Conservation (phyloP, 1,140 invertebrate genomes). For the Pachyrhynchus sulphureomaculatus region DNA sequence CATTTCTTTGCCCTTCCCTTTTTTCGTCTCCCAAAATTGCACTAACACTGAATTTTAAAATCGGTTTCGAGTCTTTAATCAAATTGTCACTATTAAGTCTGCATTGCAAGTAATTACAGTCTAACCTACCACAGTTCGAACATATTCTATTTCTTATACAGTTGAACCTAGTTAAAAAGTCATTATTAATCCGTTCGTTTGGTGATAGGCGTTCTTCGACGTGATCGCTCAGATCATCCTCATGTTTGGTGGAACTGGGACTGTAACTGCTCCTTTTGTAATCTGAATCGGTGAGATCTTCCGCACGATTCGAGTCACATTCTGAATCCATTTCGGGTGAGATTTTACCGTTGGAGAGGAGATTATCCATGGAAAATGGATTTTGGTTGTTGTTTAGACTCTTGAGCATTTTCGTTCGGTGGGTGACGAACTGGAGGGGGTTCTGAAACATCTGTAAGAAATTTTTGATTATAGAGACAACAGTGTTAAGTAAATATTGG, state of each 20-base stretch:
- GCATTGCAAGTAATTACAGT: conserved; percentile 50
- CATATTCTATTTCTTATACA: conserved; percentile 46
- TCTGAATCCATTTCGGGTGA: conserved; percentile 43
- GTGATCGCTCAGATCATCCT: conserved; percentile 35
- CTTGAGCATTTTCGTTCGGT: conserved; percentile 47
- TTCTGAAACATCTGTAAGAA: conserved; percentile 43
- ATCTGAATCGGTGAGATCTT: conserved; percentile 21
- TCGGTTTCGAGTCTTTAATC: conserved; percentile 63
- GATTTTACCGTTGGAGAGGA: conserved; percentile 44
- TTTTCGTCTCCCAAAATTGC: conserved; percentile 73
- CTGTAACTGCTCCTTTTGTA: conserved; percentile 17
- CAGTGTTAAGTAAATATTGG: neutral
- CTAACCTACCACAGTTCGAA: conserved; percentile 49
- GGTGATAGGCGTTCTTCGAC: conserved; percentile 37
- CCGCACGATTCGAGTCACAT: conserved; percentile 22
- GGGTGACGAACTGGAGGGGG: conserved; percentile 39
- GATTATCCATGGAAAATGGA: conserved; percentile 50
- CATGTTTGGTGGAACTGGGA: conserved; percentile 14
- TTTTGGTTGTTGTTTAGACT: conserved; percentile 47
- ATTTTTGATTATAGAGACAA: neutral
- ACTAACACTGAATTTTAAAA: conserved; percentile 90
- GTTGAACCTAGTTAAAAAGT: conserved; percentile 45
- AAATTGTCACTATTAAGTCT: conserved; percentile 42
- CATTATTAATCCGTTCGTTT: conserved; percentile 33
- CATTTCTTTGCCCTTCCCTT: conserved; percentile 42